Conservation (phyloP, 1,140 invertebrate genomes). For the Lithobius niger region DNA sequence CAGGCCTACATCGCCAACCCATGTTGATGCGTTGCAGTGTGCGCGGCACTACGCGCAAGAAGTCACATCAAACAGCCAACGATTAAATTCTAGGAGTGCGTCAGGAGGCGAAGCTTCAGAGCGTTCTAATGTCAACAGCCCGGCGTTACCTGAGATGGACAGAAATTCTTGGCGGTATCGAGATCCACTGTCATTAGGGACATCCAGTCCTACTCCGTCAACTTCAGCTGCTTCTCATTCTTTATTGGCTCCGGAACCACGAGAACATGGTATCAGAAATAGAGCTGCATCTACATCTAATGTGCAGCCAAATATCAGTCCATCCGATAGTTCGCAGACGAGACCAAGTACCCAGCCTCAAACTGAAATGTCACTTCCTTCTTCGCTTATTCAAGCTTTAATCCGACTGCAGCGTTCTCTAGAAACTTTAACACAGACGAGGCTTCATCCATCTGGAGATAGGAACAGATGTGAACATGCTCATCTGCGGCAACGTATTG, state of each 20-base stretch:
- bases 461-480: not conserved
- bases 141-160: not conserved
- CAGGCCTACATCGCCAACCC: slow-evolving; percentile 5
- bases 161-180: slow-evolving; percentile 5
- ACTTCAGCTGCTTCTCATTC: slow-evolving; percentile 19
- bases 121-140: not conserved
- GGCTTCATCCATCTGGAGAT: not conserved
- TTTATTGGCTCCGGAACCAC: not conserved
- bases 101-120: not conserved
- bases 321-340: not conserved
- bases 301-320: not conserved
- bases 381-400: not conserved
- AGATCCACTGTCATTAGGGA: not conserved
- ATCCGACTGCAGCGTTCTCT: not conserved
- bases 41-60: slow-evolving; percentile 1
- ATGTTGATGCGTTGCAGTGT: not conserved
- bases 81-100: not conserved
- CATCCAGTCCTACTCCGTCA: slow-evolving; percentile 29
- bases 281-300: not conserved
- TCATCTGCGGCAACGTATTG: slow-evolving; percentile 1
- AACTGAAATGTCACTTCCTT: not conserved
- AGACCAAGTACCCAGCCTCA: too few relatives aligned
- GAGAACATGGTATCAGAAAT: not conserved
- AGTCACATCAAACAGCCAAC: not conserved
- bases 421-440: not conserved